These are phyloP conservation scores for Andricus curvator DNA, from an alignment of 2,888 invertebrate genomes.

Conservation along the genomic window DNA sequence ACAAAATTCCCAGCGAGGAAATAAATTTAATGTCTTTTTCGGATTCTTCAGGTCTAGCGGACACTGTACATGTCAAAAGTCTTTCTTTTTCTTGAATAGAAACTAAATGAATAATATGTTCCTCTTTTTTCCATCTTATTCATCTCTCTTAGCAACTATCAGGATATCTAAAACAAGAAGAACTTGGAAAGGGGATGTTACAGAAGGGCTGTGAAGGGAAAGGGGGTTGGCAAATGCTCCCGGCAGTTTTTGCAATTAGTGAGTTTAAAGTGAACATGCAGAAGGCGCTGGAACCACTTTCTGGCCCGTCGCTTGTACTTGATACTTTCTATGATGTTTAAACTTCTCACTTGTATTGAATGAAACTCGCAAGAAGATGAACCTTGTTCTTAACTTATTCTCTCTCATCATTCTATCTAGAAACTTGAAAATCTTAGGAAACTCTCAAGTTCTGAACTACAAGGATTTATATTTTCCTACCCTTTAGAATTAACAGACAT, in stretches of 20 bases:
- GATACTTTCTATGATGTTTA: conserved; percentile 10
- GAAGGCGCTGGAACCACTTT: conserved; percentile 35
- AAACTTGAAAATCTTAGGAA: background rate
- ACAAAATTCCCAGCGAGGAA: too few species aligned
- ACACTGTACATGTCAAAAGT: background rate
- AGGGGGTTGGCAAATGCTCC: conserved; percentile 46
- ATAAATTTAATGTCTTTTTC: too few species aligned
- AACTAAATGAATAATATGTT: conserved; percentile 9
- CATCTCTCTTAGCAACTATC: background rate
- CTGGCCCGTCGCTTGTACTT: background rate
- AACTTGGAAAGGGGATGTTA: conserved; percentile 1
- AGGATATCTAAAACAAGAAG: conserved; percentile 4
- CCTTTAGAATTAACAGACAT: too few species aligned
- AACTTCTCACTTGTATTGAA: conserved; percentile 10
- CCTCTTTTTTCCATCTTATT: background rate
- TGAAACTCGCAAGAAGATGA: conserved; percentile 3
- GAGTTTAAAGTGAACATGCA: conserved; percentile 52
- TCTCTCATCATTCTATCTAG: conserved; percentile 1
- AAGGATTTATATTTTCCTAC: too few species aligned
- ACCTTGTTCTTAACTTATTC: background rate
- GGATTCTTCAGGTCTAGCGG: too few species aligned
- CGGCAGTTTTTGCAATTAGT: conserved; percentile 66
- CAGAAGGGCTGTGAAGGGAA: conserved; percentile 30
- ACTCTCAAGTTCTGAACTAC: too few species aligned
- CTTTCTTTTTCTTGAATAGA: background rate